Base-by-base conservation (phyloP, 2,888 invertebrate species). In the Synanthedon andrenaeformis region DNA sequence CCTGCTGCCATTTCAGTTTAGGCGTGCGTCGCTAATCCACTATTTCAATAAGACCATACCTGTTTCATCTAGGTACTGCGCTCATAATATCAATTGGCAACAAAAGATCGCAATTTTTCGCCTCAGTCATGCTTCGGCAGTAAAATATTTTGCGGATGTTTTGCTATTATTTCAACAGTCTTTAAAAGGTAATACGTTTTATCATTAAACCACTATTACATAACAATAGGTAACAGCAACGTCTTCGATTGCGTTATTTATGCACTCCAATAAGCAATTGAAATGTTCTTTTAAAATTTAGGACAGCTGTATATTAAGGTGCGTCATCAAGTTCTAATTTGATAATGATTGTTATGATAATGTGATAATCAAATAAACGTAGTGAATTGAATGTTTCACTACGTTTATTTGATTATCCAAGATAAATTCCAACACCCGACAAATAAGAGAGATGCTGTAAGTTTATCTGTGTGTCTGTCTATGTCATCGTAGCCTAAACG, bases 1-100 rank as follows among this genome's bases (percentile, higher is more conserved):
- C 35, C 35, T 2, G 35, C 35, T 2, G 35, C 35, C 35, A 35
- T 35, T 35, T 35, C 10, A 10, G 10, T 10, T 6, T 10, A 10
- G 10, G 35, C 35, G 35, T 35, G 65, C 73, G 70, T 73, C 66
- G 57, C 68, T 54, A 70, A 74, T 70, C 60, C 63, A 74, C 75
- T 67, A 10, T 10, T 35, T 35, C 35, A 10, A 35, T 10, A 35
- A 35, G 35, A 35, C 10, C 35, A 10, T 35, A 35, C 35, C 35
- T 35, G 2, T 35, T 35, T 35, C 35, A 35, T 35, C 35, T 35
- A 5, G 23, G 23, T 4, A 10, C 49, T 49, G 49, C 19, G 12
- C 19, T 14, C 49, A 49, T 49, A 49, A 49, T 23, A 49, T 19
- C 19, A 23, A 12, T 23, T 17, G 14, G 13, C n/a, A 45, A 42